Base-by-base conservation (phyloP, 2,113 vertebrate genomes). In the Bombycilla garrulus region DNA sequence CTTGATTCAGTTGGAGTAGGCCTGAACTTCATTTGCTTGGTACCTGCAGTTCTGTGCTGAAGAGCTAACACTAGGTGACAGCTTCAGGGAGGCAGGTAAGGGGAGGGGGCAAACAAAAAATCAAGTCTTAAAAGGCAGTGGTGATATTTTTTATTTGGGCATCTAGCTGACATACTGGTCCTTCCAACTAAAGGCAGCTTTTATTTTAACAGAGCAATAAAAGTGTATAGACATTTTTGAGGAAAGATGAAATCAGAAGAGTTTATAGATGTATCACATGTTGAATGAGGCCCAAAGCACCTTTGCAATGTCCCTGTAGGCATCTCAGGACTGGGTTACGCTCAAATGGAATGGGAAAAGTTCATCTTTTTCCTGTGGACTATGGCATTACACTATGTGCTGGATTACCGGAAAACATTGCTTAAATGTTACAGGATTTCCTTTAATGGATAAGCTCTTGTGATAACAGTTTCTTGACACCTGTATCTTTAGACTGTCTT, bases 371-470 rank as follows among this genome's bases (percentile, higher is more conserved):
- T 45, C 25, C 22, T 33, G 10, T 61, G 45, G 12, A 15, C 22
- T 44, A 0, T 36, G 20, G 9, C 36, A 67, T 9, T 54, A 20
- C 5, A 1, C 15, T 65, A 0, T 48, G 29, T 61, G 15, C 38
- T 77, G 21, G 22, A 58, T 53, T 47, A 47, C 25, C n/a, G 40
- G 64, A 44, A 67, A 81, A 45, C 2, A 6, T 62, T 48, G 7
- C 17, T 51, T 56, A 44, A 21, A 84, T 66, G 15, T 53, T 65
- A 53, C 19, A 56, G 48, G 26, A 35, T 84, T 86, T 83, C 13
- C 20, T 81, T 64, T 51, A 16, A 40, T 33, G 25, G 36, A 58
- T 69, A 66, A 48, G 15, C 6, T 90, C 18, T 54, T 54, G 15
- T 54, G 36, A 17, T 28, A 48, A n/a, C 19, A 38, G 9, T 10